A percentile compares a stretch with the other conserved stretches of the same genome.
Conservation (phyloP, 2,888 invertebrate genomes). For the Sialis fuliginosa region DNA sequence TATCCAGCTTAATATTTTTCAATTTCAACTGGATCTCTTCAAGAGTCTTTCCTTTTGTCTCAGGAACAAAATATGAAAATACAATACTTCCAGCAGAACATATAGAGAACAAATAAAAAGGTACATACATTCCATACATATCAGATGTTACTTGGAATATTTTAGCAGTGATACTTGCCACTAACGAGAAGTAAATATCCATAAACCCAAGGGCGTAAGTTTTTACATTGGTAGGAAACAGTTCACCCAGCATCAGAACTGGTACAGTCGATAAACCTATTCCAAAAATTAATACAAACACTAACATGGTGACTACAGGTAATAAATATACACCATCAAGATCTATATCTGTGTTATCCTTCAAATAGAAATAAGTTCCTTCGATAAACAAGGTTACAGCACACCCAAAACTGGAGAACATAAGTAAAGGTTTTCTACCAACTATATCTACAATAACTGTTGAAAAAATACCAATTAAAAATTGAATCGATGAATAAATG, state of each 20-base stretch:
- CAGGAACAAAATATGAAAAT: constrained; percentile 1
- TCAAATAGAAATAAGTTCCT: constrained; percentile 1
- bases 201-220: constrained; percentile 2
- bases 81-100: background rate
- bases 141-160: constrained; percentile 1
- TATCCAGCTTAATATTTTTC: constrained; percentile 13
- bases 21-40: constrained; percentile 4
- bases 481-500: constrained; percentile 22
- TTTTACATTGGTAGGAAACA: constrained; percentile 5
- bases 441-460: constrained; percentile 7
- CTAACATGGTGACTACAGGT: background rate
- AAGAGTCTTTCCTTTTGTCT: constrained; percentile 3
- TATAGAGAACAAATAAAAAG: constrained; percentile 1
- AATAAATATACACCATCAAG: background rate
- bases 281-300: background rate
- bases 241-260: background rate
- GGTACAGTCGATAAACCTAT: constrained; percentile 1
- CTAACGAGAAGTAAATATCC: constrained; percentile 2
- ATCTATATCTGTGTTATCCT: background rate
- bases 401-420: constrained; percentile 14
- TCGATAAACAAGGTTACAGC: background rate
- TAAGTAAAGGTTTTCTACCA: constrained; percentile 24
- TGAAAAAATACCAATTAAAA: constrained; percentile 11
- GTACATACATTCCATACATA: constrained; percentile 2
- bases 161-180: constrained; percentile 1